Base-by-base conservation (phyloP, 2,888 invertebrate genomes). In the Trichopoda pennipes region DNA sequence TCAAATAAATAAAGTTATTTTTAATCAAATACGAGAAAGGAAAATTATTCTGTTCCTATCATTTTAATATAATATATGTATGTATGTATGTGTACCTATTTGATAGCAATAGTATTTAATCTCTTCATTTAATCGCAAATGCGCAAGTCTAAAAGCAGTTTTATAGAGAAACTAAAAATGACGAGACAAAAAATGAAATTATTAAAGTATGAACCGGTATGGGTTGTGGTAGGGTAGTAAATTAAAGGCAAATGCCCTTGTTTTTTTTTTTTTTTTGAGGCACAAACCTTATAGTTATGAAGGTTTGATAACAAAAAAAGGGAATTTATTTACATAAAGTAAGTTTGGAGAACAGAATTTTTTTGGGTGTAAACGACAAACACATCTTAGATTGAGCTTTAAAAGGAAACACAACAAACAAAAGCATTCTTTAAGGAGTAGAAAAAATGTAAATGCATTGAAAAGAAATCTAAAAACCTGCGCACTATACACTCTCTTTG, bases 381-480 rank as follows among this genome's bases (percentile, higher is more conserved):
- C 16, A 38, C 42, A 47, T 35, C 3, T 17, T 23, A 2, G 3
- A 12, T 49, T 9, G 38, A 49, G 9, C 47, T 23, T 49, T 14
- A 10, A 17, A 19, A 14, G 17, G 19, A 42, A 32, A 60, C 8
- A n/a, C 17, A 38, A 17, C 32, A 35, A 60, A 61, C 17, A 68
- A 51, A 38, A 68, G 47, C 32, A 66, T 79, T 79, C 60, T 70
- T 75, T 79, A 75, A 82, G 79, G 79, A 75, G 81, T 82, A 75
- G 76, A 74, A 81, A 69, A 64, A 70, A 49, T 56, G 32, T 55
- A 49, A 72, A 58, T 53, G 69, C 19, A 42, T 61, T 68, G 7
- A 38, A 60, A 12, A 38, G 4, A 7, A 23, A 2, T 23, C 14
- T 12, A 0, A 14, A 38, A 42, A 35, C 68, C 12, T 81, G 81